Evolutionary conservation across 2,797 vertebrate genomes (phyloP), one percentile per base, ranked within the genome.

Genomic region (Galago senegalensis): DNA sequence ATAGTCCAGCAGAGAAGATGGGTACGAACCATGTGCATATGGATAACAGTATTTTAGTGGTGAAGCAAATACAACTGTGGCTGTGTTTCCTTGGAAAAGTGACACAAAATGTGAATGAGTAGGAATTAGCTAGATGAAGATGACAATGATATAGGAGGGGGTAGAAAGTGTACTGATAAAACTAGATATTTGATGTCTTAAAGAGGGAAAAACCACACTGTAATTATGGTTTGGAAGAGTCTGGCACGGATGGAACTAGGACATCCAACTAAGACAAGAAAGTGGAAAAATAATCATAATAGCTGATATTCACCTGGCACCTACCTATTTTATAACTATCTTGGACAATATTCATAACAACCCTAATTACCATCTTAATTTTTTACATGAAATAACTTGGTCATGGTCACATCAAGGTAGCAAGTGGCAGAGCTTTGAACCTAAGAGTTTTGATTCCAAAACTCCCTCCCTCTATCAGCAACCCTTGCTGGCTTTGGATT

Each of bases 321-420:
- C 25, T 25, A 56, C 69, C 56, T 27, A 65, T 70, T 82, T 77
- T 70, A 40, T 2, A 4, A 49, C 20, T 61, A 60, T 69, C 21
- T 77, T n/a, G 65, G 65, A 29, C 17, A 90, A 82, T 67, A 87
- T 61, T 76, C 34, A 70, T 72, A 77, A 72, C 56, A 70, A 79
- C 0, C 11, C 31, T 63, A 89, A 63, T 61, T 76, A 46, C 29
- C 37, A 63, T 27, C 31, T 53, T 18, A 61, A 23, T 49, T 53
- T 95, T 88, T 77, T 18, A 90, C 31, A 76, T 31, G 12, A 87
- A 87, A 46, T 76, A 90, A 56, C 67, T 77, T 75, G 72, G n/a
- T 83, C 21, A 53, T 29, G 1, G 18, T 65, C 31, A 65, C 21
- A 85, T 56, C 31, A 17, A 79, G 12, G 43, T 31, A 80, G 17